These are phyloP conservation scores for Herpetotheres cachinnans DNA, from an alignment of 2,113 vertebrate genomes.

Conservation along the genomic window DNA sequence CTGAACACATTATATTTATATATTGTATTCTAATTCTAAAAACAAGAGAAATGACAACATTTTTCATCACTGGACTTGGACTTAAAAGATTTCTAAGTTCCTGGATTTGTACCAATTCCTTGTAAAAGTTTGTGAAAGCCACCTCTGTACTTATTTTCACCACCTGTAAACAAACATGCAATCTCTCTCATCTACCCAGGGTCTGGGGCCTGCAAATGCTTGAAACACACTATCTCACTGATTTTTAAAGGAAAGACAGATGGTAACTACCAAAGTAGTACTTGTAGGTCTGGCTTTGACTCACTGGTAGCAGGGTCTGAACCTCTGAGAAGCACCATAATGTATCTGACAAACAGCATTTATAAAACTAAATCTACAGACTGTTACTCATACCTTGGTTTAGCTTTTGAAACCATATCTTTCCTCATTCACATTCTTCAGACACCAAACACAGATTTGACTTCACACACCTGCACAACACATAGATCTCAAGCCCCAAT, in stretches of 20 bases:
- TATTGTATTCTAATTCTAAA: background rate
- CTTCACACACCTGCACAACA: background rate
- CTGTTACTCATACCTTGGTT: background rate
- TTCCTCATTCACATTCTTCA: background rate
- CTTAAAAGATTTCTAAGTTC: background rate
- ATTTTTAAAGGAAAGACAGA: background rate
- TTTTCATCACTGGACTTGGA: background rate
- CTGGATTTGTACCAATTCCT: background rate
- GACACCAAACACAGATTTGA: background rate
- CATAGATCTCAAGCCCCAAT: background rate
- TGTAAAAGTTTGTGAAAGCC: background rate
- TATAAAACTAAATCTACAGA: background rate
- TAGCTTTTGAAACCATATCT: background rate
- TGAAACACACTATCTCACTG: background rate
- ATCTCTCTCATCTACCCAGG: background rate
- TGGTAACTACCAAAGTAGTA: fast-evolving
- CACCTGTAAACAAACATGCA: background rate
- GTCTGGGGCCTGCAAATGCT: background rate
- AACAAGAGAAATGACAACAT: background rate
- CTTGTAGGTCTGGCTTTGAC: background rate
- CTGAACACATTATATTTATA: no score
- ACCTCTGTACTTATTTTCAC: background rate
- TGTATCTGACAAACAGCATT: background rate
- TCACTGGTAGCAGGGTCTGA: background rate
- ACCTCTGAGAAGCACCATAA: background rate